A percentile compares a stretch with the other conserved stretches of the same genome.
Conservation (phyloP, 2,113 vertebrate genomes). For the Nicator chloris region DNA sequence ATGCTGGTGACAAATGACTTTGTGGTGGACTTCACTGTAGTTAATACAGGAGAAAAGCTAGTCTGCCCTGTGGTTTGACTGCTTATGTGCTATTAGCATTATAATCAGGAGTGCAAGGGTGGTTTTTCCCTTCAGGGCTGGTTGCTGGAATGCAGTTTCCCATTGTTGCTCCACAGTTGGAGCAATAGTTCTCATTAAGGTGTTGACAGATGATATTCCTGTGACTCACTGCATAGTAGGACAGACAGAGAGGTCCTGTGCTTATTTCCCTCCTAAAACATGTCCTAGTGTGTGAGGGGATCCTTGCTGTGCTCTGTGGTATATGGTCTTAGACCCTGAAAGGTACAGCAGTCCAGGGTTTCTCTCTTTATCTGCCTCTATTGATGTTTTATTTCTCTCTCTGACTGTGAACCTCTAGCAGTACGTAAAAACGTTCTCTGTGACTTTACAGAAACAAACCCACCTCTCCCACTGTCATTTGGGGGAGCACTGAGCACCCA, state of each 20-base stretch:
- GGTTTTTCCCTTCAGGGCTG: neutral
- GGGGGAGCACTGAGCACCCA: neutral
- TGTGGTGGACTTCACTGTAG: conserved; percentile 8
- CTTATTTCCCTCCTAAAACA: neutral
- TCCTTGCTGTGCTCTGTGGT: neutral
- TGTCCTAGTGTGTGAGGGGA: neutral
- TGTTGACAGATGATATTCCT: conserved; percentile 17
- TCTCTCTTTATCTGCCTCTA: neutral
- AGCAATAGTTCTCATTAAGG: conserved; percentile 4
- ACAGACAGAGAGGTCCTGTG: neutral
- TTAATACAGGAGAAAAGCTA: neutral
- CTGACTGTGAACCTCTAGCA: neutral
- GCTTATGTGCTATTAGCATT: conserved; percentile 25
- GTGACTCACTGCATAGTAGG: neutral
- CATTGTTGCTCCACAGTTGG: neutral
- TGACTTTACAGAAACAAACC: neutral
- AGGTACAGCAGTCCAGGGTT: neutral
- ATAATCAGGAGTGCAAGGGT: neutral
- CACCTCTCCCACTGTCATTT: neutral
- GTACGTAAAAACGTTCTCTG: neutral
- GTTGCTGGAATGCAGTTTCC: neutral
- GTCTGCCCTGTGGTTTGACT: neutral
- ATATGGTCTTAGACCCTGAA: neutral
- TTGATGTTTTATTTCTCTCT: neutral
- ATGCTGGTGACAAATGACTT: conserved; percentile 39